Evolutionary conservation across 1,140 invertebrate species (phyloP), one percentile per base, ranked within the genome.

Genomic region (Drosophila tsacasi): DNA sequence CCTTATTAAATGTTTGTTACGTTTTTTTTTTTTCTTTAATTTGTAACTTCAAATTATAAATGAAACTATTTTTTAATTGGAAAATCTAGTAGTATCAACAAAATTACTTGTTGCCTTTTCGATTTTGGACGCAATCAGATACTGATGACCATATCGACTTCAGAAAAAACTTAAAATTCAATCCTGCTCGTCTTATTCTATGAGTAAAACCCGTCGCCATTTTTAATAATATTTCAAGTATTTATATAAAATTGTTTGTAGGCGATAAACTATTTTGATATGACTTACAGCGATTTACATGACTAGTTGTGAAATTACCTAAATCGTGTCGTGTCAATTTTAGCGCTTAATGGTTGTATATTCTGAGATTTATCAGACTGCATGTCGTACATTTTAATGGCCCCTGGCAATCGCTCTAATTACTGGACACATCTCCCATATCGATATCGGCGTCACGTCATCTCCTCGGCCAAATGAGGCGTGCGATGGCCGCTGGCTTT

Each of bases 401-500:
- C n/a, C 37, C 32, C 47, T 37, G 66, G 39, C 27, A 47, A 71
- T 71, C 49, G 39, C 27, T 57, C 52, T 71, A 71, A 73, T 73
- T 73, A 49, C 52, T 13, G 37, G 57, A 60, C 44, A 35, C 65
- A 71, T 59, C 55, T 59, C 23, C 47, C 46, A 72, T 72, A 74
- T 76, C 55, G 23, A 62, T 50, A 74, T 67, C 47, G 27, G 44
- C 60, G 50, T 58, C 55, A 58, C 55, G 54, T 78, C 64, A 62
- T 78, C 75, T 77, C 44, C 37, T n/a, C n/a, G 63, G 57, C 44
- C 44, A 78, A 78, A 77, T 78, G 75, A 78, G 44, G 55, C 75
- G 58, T 78, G 75, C 37, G 25, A 67, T 58, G 39, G 42, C 37
- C 61, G 40, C 74, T 65, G 71, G 44, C 72, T 76, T 76, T 76